Conservation (phyloP, 2,113 vertebrate genomes). For the Nibea coibor region DNA sequence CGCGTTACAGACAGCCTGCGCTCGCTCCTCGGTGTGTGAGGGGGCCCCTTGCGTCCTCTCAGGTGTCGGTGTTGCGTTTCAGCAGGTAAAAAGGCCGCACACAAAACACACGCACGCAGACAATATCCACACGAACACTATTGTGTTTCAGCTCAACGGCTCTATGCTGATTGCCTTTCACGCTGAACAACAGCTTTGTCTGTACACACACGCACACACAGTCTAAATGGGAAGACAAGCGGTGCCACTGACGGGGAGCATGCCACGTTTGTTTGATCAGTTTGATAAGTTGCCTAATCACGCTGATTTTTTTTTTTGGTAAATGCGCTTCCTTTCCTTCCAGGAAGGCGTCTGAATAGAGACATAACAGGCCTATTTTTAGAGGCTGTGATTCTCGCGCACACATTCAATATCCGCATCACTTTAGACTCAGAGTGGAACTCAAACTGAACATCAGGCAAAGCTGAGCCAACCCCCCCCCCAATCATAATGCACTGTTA, state of each 20-base stretch:
- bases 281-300: slow-evolving; percentile 22
- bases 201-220: background rate
- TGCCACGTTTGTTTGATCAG: slow-evolving; percentile 37
- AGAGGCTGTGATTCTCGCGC: slow-evolving; percentile 17
- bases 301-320: slow-evolving; percentile 9
- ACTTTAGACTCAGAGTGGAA: slow-evolving; percentile 3
- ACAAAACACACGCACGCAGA: slow-evolving; percentile 3
- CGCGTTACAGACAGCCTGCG: slow-evolving; percentile 26
- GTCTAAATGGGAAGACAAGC: slow-evolving; percentile 22
- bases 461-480: background rate
- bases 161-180: slow-evolving; percentile 48
- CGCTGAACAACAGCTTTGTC: slow-evolving; percentile 44
- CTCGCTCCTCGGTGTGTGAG: slow-evolving; percentile 5
- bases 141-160: slow-evolving; percentile 58
- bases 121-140: slow-evolving; percentile 30
- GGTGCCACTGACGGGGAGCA: slow-evolving; percentile 18
- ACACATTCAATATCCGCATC: slow-evolving; percentile 28
- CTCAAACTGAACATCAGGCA: slow-evolving; percentile 20
- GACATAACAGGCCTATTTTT: slow-evolving; percentile 41
- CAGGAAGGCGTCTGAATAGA: slow-evolving; percentile 22
- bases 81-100: slow-evolving; percentile 48
- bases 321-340: slow-evolving; percentile 47
- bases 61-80: slow-evolving; percentile 66
- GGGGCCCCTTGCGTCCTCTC: slow-evolving; percentile 48
- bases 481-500: slow-evolving; percentile 40